These are phyloP conservation scores for Venturia canescens DNA, from an alignment of 1,140 invertebrate species.

Conservation along the genomic window DNA sequence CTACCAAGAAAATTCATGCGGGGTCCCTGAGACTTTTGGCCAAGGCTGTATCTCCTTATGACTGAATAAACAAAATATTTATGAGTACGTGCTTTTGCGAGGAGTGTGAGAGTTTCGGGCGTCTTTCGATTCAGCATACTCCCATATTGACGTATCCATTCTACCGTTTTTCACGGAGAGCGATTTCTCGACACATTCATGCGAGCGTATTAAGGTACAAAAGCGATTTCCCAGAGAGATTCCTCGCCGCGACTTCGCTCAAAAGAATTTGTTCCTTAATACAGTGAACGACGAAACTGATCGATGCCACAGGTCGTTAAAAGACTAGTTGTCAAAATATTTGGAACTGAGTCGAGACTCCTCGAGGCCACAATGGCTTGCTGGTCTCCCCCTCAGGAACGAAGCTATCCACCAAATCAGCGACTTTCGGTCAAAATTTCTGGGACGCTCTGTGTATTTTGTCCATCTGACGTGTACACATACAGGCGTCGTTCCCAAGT, in stretches of 20 bases:
- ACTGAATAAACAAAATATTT: too few species aligned
- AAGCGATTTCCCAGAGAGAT: background rate
- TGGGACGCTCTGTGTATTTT: background rate
- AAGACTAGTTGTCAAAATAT: too few species aligned
- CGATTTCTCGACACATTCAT: background rate
- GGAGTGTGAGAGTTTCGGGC: background rate
- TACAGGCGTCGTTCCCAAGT: background rate
- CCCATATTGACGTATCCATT: background rate
- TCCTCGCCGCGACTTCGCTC: slow-evolving; percentile 2
- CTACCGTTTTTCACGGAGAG: background rate
- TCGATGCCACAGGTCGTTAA: background rate
- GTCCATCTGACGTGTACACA: background rate
- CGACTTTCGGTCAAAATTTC: background rate
- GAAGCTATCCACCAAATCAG: too few species aligned
- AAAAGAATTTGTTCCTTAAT: slow-evolving; percentile 11
- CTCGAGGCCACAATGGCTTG: too few species aligned
- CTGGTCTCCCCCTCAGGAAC: too few species aligned
- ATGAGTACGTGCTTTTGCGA: too few species aligned
- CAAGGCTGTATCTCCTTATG: background rate
- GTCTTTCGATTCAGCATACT: background rate
- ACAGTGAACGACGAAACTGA: background rate
- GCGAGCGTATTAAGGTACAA: background rate
- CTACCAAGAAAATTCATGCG: background rate
- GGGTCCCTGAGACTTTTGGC: too few species aligned
- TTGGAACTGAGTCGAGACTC: too few species aligned